Conservation (phyloP, 2,888 invertebrate genomes). For the Drosophila sordidula region DNA sequence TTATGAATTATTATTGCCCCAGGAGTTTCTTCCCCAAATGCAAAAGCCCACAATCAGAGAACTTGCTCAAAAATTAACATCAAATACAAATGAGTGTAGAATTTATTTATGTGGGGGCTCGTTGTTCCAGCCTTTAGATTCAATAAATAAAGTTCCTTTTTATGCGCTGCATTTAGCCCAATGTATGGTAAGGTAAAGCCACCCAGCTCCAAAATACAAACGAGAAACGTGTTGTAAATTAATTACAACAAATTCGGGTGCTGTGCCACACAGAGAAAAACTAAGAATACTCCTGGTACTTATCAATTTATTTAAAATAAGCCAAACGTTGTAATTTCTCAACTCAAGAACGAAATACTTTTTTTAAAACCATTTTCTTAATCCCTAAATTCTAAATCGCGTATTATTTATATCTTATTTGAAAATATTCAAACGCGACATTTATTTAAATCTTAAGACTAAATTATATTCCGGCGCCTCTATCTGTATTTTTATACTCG, state of each 20-base stretch:
- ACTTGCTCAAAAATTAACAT: conserved; percentile 31
- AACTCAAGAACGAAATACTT: too few relatives aligned
- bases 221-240: conserved; percentile 77
- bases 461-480: too few relatives aligned
- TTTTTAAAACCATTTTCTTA: too few relatives aligned
- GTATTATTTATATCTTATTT: too few relatives aligned
- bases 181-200: conserved; percentile 14
- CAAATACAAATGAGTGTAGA: conserved; percentile 49
- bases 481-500: too few relatives aligned
- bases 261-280: conserved; percentile 16
- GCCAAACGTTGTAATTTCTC: too few relatives aligned
- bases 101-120: conserved; percentile 44
- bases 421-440: too few relatives aligned
- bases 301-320: too few relatives aligned
- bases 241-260: conserved; percentile 78
- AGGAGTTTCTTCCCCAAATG: conserved; percentile 1
- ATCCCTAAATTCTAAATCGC: too few relatives aligned
- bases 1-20: conserved; percentile 72
- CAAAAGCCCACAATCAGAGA: conserved; percentile 5
- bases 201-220: conserved; percentile 50
- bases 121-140: conserved; percentile 31
- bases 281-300: too few relatives aligned
- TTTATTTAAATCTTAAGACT: too few relatives aligned
- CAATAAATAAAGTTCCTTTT: conserved; percentile 74
- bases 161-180: conserved; percentile 30